Percentiles rank a stretch among this genome's conserved stretches.
Evolutionary conservation across 92 coral and sea anemone genomes (phyloP).

Genomic region (Porites cylindrica): DNA sequence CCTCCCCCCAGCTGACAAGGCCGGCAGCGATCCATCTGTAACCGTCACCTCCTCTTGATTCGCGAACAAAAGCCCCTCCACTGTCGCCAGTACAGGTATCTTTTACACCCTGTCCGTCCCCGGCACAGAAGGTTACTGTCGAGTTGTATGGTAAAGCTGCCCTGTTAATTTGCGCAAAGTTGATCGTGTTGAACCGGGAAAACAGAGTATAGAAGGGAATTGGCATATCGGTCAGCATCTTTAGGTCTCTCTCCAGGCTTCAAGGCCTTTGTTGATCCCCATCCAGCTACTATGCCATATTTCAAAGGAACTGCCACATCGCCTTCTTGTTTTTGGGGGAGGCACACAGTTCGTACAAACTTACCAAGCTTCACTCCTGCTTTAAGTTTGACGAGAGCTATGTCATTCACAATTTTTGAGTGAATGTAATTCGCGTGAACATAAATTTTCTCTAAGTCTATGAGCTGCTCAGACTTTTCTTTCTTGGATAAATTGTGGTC

Average conservation of each 20-base stretch:
- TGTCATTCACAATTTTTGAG: conserved; percentile 50
- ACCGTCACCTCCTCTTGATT: no score
- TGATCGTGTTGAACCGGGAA: background rate
- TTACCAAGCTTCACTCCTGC: conserved; percentile 45
- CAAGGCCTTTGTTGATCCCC: conserved; percentile 66
- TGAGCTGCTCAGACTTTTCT: conserved; percentile 34
- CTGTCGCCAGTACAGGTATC: no score
- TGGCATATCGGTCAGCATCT: background rate
- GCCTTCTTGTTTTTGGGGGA: conserved; percentile 50
- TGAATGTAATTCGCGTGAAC: conserved; percentile 57
- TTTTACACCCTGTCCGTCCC: no score
- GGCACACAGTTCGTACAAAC: conserved; percentile 67
- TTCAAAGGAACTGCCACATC: conserved; percentile 37
- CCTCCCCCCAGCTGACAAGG: no score
- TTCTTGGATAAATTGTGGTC: conserved; percentile 29
- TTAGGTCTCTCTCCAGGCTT: conserved; percentile 2
- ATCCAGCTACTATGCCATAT: conserved; percentile 66
- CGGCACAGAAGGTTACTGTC: no score
- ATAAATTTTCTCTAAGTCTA: conserved; percentile 21
- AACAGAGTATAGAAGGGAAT: conserved; percentile 1
- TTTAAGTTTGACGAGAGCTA: conserved; percentile 66
- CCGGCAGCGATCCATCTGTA: no score
- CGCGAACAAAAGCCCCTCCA: no score
- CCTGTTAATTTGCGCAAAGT: no score
- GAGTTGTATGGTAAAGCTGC: no score